A percentile compares a stretch with the other conserved stretches of the same genome.
phyloP scores from a whole-genome alignment of 2,888 invertebrate genomes.

The Ophion costatus region DNA sequence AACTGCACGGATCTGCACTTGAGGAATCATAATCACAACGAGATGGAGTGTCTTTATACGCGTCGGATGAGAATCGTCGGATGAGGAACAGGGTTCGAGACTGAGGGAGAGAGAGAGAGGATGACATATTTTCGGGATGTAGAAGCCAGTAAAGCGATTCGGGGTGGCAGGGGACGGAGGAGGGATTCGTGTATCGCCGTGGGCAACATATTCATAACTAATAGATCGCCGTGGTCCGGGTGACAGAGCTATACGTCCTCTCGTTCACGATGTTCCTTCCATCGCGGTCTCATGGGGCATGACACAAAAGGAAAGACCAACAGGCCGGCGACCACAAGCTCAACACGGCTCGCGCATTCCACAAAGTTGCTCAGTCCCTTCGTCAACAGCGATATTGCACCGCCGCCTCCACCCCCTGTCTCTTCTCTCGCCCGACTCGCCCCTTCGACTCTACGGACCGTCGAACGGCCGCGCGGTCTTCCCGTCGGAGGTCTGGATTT shows the following conservation, averaged over 20 bases:
- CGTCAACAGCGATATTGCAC: conserved; percentile 62
- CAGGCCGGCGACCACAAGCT: conserved; percentile 60
- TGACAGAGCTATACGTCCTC: conserved; percentile 83
- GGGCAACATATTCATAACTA: conserved; percentile 83
- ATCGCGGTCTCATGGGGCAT: conserved; percentile 53
- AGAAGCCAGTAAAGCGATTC: conserved; percentile 56
- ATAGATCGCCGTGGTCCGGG: conserved; percentile 81
- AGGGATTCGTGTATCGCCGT: conserved; percentile 80
- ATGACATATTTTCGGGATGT: conserved; percentile 78
- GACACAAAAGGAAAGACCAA: conserved; percentile 61
- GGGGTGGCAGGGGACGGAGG: conserved; percentile 72
- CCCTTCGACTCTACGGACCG: conserved; percentile 10
- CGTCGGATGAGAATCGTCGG: conserved; percentile 20
- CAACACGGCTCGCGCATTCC: conserved; percentile 78
- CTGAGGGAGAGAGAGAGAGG: conserved; percentile 68
- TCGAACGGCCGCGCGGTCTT: conserved; percentile 25
- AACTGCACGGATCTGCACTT: not conserved
- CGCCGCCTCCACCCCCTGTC: conserved; percentile 1
- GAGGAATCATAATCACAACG: not conserved
- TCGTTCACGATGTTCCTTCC: conserved; percentile 77
- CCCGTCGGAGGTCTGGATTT: not conserved
- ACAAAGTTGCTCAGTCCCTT: conserved; percentile 72
- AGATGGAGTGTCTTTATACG: not conserved
- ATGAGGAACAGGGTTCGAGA: conserved; percentile 36
- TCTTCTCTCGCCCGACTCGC: not conserved